A percentile compares a stretch with the other conserved stretches of the same genome.
Conservation (phyloP, 2,797 vertebrate species). For the Zonotrichia albicollis region DNA sequence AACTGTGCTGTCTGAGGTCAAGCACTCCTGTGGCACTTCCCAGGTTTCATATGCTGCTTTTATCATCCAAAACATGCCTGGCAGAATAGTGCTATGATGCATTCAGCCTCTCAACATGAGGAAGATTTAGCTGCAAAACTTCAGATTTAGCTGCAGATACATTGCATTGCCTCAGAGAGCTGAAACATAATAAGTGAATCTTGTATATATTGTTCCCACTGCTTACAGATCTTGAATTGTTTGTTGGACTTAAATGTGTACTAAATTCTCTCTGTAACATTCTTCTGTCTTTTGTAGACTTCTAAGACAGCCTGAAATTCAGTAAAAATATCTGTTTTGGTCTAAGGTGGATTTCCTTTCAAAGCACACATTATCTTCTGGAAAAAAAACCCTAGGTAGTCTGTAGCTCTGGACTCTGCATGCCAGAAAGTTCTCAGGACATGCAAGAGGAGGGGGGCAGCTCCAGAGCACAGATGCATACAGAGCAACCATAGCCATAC, state of each 20-base stretch:
- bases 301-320: not conserved
- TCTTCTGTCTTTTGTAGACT: not conserved
- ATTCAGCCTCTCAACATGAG: not conserved
- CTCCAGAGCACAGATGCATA: fast-evolving
- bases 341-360: not conserved
- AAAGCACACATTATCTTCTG: not conserved
- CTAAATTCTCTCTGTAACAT: not conserved
- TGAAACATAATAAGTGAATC: not conserved
- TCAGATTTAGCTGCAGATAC: not conserved
- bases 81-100: not conserved
- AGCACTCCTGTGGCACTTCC: not conserved
- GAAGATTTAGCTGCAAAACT: not conserved
- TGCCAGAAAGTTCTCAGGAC: not conserved
- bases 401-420: not conserved
- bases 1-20: not conserved
- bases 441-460: not conserved
- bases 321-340: not conserved
- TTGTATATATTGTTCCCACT: not conserved
- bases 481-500: not conserved
- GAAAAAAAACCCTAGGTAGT: not conserved
- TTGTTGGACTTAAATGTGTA: not conserved
- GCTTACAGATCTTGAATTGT: not conserved
- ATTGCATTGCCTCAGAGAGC: not conserved
- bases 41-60: not conserved
- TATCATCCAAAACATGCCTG: not conserved